Base-by-base conservation (phyloP, 1,140 invertebrate genomes). In the Drosophila sproati region DNA sequence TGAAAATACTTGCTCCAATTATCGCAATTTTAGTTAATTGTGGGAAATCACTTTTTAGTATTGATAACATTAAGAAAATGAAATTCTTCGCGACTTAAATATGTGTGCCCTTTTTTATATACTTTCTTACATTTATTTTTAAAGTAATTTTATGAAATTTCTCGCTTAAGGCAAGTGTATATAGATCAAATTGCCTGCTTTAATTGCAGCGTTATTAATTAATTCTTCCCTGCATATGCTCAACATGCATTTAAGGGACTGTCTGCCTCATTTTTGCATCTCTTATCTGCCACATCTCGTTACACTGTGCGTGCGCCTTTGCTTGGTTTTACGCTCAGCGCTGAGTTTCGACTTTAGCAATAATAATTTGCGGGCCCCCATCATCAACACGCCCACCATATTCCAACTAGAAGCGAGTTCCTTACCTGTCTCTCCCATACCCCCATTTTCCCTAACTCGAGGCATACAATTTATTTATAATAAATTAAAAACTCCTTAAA, bases 401-500 rank as follows among this genome's bases (percentile, higher is more conserved):
- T 69, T 68, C 34, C 64, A 56, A 51, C 47, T 71, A 41, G 51
- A 31, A 32, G n/a, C 35, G 31, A 45, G 51, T 20, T 37, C 56
- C 35, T 47, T 12, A 35, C 39, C 71, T 51, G 4, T 4, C 20
- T 6, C 6, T 39, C 12, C 4, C 3, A 6, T 4, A 7, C n/a
- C n/a, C 8, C 37, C 34, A 48, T 43, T 54, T 39, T 55, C 39
- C 59, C 55, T 55, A 60, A 64, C 56, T 60, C 64, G 70, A 51
- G 37, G 56, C 78, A 76, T 76, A 76, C 78, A 81, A 78, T 91
- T 77, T 91, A 91, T 91, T 90, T 91, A 91, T 88, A 91, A 91
- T 91, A 91, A 91, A 91, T 91, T 91, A 91, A 91, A 91, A 91
- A 89, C 85, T 91, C 78, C 79, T 91, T 91, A 91, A 91, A 91